Conservation (phyloP, 2,888 invertebrate genomes). For the Coenonympha arcania region DNA sequence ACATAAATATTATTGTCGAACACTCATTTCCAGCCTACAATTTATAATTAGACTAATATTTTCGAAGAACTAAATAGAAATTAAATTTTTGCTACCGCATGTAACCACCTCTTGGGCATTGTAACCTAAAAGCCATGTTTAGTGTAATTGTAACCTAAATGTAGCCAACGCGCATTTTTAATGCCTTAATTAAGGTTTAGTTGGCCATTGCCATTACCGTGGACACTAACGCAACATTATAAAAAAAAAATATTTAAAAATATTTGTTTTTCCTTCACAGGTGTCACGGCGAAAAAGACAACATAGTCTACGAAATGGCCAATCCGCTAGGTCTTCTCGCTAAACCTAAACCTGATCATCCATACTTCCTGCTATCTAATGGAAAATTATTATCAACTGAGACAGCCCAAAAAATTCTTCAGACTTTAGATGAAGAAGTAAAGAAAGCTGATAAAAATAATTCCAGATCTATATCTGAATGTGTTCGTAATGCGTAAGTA, state of each 20-base stretch:
- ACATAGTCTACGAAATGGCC: conserved; percentile 75
- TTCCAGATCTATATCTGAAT: conserved; percentile 44
- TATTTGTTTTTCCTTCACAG: conserved; percentile 36
- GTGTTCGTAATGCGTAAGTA: conserved; percentile 44
- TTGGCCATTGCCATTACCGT: no score
- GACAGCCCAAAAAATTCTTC: conserved; percentile 37
- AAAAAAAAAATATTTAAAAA: neutral
- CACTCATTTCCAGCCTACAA: no score
- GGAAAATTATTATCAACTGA: conserved; percentile 45
- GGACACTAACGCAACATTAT: neutral
- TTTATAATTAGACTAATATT: no score
- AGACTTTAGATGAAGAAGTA: conserved; percentile 41
- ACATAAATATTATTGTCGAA: no score
- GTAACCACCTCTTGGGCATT: no score
- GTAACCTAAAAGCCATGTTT: no score
- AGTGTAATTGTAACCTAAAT: no score
- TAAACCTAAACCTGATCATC: conserved; percentile 43
- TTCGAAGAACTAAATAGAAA: neutral
- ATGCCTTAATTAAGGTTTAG: no score
- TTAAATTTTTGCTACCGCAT: no score
- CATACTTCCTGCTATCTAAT: conserved; percentile 48
- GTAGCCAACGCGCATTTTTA: no score
- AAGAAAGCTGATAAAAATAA: conserved; percentile 47
- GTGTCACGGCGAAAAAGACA: conserved; percentile 80
- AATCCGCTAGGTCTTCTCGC: conserved; percentile 58